phyloP scores from a whole-genome alignment of 2,888 invertebrate genomes.

The Stenurella melanura region DNA sequence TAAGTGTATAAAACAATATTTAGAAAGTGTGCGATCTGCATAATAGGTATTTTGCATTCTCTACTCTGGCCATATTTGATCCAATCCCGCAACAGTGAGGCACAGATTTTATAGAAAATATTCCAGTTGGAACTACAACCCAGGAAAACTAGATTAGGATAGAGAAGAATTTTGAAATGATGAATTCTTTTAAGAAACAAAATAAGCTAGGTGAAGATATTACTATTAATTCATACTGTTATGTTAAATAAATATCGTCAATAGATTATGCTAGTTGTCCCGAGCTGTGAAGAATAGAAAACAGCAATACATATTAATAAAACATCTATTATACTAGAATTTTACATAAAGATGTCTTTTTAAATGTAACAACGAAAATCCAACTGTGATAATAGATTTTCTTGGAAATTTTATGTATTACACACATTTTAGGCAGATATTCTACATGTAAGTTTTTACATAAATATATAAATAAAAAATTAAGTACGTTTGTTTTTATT shows the following conservation, averaged over 20 bases:
- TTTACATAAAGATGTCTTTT: constrained; percentile 29
- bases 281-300: constrained; percentile 32
- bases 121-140: constrained; percentile 30
- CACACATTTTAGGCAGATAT: constrained; percentile 23
- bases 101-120: constrained; percentile 47
- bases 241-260: neutral
- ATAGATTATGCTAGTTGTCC: constrained; percentile 11
- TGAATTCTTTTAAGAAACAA: neutral
- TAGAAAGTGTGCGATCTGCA: constrained; percentile 59
- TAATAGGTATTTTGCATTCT: constrained; percentile 35
- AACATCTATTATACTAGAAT: constrained; percentile 33
- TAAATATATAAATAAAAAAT: constrained; percentile 34
- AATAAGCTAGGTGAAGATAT: neutral
- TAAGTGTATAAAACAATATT: constrained; percentile 51
- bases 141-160: constrained; percentile 34
- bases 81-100: constrained; percentile 45
- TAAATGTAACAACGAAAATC: constrained; percentile 11
- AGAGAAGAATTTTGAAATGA: neutral
- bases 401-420: constrained; percentile 21
- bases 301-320: constrained; percentile 37
- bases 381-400: constrained; percentile 11
- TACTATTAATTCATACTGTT: neutral
- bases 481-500: constrained; percentile 22
- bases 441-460: constrained; percentile 22
- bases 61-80: constrained; percentile 32